Evolutionary conservation across 2,797 vertebrate species (phyloP).

Genomic region (Harpagifer antarcticus): DNA sequence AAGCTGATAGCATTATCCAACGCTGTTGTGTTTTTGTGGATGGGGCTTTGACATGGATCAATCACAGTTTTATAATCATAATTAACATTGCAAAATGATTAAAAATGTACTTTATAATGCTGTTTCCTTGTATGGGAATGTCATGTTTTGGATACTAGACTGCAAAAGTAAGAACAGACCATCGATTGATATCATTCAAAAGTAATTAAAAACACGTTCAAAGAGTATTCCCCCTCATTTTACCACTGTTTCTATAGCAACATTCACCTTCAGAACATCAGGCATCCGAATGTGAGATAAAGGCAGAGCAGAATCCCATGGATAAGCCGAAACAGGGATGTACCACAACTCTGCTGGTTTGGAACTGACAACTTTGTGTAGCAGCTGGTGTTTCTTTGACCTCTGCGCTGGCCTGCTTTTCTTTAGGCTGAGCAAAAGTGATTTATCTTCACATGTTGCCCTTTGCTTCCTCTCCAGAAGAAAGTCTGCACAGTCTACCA

Average conservation of each 20-base stretch:
- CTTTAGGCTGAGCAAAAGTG: conserved; percentile 43
- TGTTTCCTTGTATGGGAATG: too few species aligned
- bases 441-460: conserved; percentile 71
- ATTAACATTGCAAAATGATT: too few species aligned
- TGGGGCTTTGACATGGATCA: conserved; percentile 46
- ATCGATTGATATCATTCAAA: neutral
- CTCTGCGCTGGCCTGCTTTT: conserved; percentile 33
- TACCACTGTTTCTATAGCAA: conserved; percentile 51
- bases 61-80: too few species aligned
- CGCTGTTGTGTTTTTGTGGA: conserved; percentile 24
- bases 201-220: conserved; percentile 6
- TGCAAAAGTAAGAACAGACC: neutral
- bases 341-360: conserved; percentile 40
- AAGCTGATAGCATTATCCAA: conserved; percentile 10
- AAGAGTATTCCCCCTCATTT: conserved; percentile 9
- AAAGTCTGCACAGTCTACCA: conserved; percentile 34
- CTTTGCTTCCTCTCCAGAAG: conserved; percentile 60
- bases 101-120: too few species aligned
- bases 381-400: conserved; percentile 62
- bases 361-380: conserved; percentile 58
- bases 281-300: conserved; percentile 21
- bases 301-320: conserved; percentile 8
- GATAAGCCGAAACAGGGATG: conserved; percentile 37
- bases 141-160: too few species aligned
- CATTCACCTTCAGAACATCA: conserved; percentile 26